Conservation (phyloP, 2,797 vertebrate genomes). For the Artibeus jamaicensis region DNA sequence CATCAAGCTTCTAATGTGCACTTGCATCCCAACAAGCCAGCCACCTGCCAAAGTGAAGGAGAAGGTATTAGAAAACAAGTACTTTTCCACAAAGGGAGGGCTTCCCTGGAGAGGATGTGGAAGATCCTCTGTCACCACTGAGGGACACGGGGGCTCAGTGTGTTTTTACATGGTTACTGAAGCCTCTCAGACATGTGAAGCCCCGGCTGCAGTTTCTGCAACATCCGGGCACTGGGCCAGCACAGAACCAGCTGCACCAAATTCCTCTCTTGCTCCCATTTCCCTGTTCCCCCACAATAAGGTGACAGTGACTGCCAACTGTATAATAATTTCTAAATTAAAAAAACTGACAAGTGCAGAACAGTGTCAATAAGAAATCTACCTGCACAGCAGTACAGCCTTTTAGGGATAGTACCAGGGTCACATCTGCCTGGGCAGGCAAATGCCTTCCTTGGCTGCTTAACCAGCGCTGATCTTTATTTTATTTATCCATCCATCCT, state of each 20-base stretch:
- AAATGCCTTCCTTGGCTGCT: background rate
- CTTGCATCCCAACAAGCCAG: background rate
- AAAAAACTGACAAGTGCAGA: background rate
- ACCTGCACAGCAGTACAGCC: background rate
- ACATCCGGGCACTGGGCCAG: accelerated
- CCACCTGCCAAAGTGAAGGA: background rate
- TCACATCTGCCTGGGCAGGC: background rate
- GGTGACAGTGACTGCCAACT: background rate
- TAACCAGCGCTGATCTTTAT: background rate
- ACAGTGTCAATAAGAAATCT: background rate
- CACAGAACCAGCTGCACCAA: background rate
- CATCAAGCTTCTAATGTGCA: background rate
- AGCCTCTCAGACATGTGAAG: background rate
- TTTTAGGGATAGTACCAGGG: too few relatives aligned
- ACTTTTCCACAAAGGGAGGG: background rate
- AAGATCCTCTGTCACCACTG: background rate
- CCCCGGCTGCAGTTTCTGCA: accelerated
- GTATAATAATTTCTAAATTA: background rate
- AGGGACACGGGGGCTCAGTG: background rate
- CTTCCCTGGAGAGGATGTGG: background rate
- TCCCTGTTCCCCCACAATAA: accelerated
- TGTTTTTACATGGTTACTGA: background rate
- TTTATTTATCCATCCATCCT: background rate
- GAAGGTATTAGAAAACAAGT: background rate
- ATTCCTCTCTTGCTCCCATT: background rate